Conservation (phyloP, 1,140 invertebrate genomes). For the Zaprionus africanus region DNA sequence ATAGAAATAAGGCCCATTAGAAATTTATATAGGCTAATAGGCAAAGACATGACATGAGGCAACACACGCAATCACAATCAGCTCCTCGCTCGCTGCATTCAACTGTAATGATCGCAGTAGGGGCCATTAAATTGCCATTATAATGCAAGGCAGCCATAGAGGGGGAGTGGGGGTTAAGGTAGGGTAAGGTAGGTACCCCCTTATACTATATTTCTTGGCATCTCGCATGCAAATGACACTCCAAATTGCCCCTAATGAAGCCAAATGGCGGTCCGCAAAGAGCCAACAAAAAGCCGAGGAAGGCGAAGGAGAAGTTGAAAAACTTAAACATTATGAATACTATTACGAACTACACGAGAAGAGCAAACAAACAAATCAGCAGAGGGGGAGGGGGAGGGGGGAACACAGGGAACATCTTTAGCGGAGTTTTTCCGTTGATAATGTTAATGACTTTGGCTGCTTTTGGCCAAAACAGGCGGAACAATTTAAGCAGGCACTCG, state of each 20-base stretch:
- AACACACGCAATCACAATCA: background rate
- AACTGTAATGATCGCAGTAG: slow-evolving; percentile 23
- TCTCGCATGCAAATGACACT: slow-evolving; percentile 50
- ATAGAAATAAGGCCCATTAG: background rate
- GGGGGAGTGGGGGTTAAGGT: background rate
- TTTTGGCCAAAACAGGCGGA: slow-evolving; percentile 17
- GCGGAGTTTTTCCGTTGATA: slow-evolving; percentile 42
- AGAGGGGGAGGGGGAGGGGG: background rate
- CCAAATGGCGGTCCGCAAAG: slow-evolving; percentile 20
- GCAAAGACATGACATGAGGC: slow-evolving; percentile 7
- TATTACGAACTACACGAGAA: slow-evolving; percentile 21
- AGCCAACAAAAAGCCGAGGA: background rate
- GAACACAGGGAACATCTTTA: background rate
- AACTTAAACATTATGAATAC: slow-evolving; percentile 53
- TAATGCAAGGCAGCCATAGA: slow-evolving; percentile 19
- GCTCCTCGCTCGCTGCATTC: background rate
- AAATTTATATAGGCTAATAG: slow-evolving; percentile 26
- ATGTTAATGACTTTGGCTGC: slow-evolving; percentile 66
- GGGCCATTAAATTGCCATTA: slow-evolving; percentile 68
- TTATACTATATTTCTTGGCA: slow-evolving; percentile 27
- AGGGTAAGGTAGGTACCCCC: background rate
- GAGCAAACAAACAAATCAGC: slow-evolving; percentile 9
- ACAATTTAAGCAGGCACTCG: slow-evolving; percentile 45
- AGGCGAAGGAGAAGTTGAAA: background rate
- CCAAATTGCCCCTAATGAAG: slow-evolving; percentile 67